Percentiles rank a stretch among this genome's conserved stretches.
Evolutionary conservation across 2,888 invertebrate species (phyloP).

Genomic region (Drosophila bunnanda): DNA sequence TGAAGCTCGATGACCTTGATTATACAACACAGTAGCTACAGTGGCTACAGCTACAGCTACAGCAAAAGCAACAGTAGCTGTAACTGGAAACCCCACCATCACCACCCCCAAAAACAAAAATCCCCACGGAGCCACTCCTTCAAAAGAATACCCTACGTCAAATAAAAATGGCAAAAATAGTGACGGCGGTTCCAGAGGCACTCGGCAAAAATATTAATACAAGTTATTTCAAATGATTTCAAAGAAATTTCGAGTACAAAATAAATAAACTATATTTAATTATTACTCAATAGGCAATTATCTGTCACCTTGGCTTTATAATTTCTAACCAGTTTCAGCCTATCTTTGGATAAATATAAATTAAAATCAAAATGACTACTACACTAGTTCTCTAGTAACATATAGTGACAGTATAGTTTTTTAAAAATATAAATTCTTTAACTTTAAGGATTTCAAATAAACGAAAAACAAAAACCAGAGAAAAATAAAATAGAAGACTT

Average conservation of each 20-base stretch:
- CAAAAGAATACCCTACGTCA: conserved; percentile 42
- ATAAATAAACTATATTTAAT: neutral
- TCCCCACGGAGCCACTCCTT: conserved; percentile 33
- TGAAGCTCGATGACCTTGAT: conserved; percentile 75
- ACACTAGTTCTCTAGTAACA: no score
- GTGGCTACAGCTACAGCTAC: conserved; percentile 10
- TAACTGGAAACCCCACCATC: neutral
- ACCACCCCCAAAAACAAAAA: neutral
- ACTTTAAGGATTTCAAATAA: no score
- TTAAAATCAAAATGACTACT: no score
- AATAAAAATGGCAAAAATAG: conserved; percentile 75
- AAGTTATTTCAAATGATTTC: neutral
- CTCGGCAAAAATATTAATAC: conserved; percentile 3
- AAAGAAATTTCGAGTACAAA: fast-evolving
- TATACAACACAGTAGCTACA: conserved; percentile 61
- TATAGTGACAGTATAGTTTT: no score
- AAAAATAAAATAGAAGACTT: neutral
- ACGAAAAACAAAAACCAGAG: no score
- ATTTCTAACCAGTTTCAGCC: neutral
- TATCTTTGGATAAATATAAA: neutral
- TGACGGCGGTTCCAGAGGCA: conserved; percentile 20
- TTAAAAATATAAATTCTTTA: no score
- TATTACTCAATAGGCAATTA: neutral
- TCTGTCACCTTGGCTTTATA: neutral
- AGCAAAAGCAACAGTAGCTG: conserved; percentile 2